These are phyloP conservation scores for Caiman crocodilus DNA, from an alignment of 2,797 vertebrate genomes.

Conservation along the genomic window DNA sequence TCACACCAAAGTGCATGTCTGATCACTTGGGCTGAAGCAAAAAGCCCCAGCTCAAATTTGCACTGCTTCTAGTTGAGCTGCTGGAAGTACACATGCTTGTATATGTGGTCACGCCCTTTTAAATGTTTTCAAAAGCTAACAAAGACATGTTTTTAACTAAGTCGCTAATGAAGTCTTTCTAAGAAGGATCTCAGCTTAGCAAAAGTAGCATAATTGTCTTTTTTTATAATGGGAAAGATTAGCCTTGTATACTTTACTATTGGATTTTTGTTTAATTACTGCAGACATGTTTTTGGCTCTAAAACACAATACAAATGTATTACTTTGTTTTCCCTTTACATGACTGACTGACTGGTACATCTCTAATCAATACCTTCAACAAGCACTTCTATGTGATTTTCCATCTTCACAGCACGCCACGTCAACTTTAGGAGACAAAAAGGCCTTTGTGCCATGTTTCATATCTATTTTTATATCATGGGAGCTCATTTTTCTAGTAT, in stretches of 20 bases:
- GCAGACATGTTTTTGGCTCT: background rate
- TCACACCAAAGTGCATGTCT: too few species aligned
- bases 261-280: background rate
- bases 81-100: too few species aligned
- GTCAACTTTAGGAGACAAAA: slow-evolving; percentile 52
- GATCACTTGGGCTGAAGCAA: too few species aligned
- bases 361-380: slow-evolving; percentile 3
- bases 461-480: slow-evolving; percentile 77
- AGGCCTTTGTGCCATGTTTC: slow-evolving; percentile 65
- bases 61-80: too few species aligned
- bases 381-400: slow-evolving; percentile 24
- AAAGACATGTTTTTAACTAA: background rate
- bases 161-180: background rate
- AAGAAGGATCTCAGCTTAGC: background rate
- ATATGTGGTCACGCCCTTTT: too few species aligned
- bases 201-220: background rate
- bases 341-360: background rate
- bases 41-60: too few species aligned
- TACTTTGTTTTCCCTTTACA: background rate
- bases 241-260: background rate
- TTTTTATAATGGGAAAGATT: background rate
- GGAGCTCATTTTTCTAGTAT: slow-evolving; percentile 71
- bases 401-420: slow-evolving; percentile 19
- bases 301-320: background rate
- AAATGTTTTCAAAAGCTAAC: background rate